A percentile compares a stretch with the other conserved stretches of the same genome.
These are phyloP conservation scores for Rhinogobius similis DNA, from an alignment of 2,113 vertebrate genomes.

Conservation along the genomic window DNA sequence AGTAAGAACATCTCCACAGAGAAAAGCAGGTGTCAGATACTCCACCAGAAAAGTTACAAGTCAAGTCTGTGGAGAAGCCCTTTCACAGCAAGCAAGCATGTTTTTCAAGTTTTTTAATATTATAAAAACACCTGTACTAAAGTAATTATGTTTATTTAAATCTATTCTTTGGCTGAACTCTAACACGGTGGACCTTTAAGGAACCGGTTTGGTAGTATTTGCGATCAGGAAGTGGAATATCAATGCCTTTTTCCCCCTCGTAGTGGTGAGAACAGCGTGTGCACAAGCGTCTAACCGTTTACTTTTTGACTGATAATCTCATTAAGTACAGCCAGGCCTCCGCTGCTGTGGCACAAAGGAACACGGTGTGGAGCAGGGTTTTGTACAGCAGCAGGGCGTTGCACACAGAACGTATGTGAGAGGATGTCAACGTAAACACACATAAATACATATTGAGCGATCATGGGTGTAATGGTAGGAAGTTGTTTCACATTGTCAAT, in stretches of 20 bases:
- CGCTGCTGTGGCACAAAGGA: not conserved
- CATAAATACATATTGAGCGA: not conserved
- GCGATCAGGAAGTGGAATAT: constrained; percentile 16
- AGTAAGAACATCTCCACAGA: no score
- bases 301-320: constrained; percentile 43
- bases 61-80: no score
- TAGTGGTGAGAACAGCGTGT: constrained; percentile 17
- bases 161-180: no score
- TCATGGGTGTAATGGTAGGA: not conserved
- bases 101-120: no score
- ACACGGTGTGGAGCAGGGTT: not conserved
- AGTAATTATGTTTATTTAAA: no score
- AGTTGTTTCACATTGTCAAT: not conserved
- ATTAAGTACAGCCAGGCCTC: constrained; percentile 32
- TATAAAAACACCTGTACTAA: no score
- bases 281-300: constrained; percentile 25
- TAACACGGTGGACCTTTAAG: no score
- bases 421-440: not conserved
- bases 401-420: not conserved
- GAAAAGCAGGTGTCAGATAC: no score
- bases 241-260: constrained; percentile 18
- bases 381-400: not conserved
- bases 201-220: constrained; percentile 23
- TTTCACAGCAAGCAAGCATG: no score
- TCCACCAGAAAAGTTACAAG: no score